A percentile compares a stretch with the other conserved stretches of the same genome.
These are phyloP conservation scores for Lasioglossum baleicum DNA, from an alignment of 1,140 invertebrate species.

Conservation along the genomic window DNA sequence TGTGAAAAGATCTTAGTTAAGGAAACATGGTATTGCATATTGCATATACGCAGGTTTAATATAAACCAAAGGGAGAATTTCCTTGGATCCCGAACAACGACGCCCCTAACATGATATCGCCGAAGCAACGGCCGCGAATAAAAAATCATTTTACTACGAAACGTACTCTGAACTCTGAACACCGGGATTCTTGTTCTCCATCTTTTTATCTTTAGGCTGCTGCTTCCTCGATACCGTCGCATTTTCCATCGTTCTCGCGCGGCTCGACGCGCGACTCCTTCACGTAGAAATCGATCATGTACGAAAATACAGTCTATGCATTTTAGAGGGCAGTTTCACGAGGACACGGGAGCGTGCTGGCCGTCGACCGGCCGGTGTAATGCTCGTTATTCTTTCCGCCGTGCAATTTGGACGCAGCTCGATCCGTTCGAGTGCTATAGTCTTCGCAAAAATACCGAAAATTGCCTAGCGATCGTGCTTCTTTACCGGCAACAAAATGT, in stretches of 20 bases:
- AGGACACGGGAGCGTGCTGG: no score
- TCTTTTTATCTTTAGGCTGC: not conserved
- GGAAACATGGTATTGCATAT: no score
- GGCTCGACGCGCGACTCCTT: not conserved
- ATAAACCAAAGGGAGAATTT: slow-evolving; percentile 63
- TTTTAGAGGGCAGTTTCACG: not conserved
- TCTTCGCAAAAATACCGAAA: no score
- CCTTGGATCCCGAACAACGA: not conserved
- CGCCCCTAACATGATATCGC: slow-evolving; percentile 3
- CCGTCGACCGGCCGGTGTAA: no score
- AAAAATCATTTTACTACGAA: not conserved
- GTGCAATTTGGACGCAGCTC: no score
- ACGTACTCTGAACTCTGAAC: not conserved
- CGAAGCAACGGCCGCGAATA: slow-evolving; percentile 1
- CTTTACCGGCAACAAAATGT: no score
- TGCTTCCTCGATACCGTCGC: slow-evolving; percentile 21
- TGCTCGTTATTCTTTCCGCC: no score
- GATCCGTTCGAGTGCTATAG: no score
- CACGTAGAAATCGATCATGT: slow-evolving; percentile 17
- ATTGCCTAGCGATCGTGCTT: no score
- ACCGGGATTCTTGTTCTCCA: not conserved
- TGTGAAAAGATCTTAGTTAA: no score
- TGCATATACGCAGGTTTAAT: slow-evolving; percentile 66
- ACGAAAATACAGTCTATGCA: slow-evolving; percentile 59
- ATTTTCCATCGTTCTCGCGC: not conserved